These are phyloP conservation scores for Toxotes chatareus DNA, from an alignment of 2,113 vertebrate species.

Conservation along the genomic window DNA sequence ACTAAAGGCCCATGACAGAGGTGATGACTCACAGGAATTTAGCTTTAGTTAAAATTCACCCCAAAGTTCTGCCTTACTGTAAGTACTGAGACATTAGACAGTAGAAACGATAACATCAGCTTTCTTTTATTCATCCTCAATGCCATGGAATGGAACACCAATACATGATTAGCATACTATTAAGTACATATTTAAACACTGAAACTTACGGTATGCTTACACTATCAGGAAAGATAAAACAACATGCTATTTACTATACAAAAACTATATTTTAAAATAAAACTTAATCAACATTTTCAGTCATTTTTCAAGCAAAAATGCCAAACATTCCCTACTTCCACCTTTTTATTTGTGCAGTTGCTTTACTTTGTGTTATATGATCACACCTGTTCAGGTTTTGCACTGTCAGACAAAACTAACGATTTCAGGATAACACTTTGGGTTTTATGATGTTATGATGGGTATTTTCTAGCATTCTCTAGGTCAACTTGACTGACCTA, in stretches of 20 bases:
- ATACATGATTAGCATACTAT: neutral
- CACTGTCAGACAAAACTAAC: too few relatives aligned
- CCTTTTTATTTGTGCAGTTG: neutral
- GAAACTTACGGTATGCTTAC: neutral
- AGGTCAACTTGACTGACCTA: neutral
- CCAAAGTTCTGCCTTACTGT: neutral
- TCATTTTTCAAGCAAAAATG: neutral
- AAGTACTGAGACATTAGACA: neutral
- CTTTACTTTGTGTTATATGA: neutral
- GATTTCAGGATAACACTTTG: too few relatives aligned
- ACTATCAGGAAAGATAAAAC: neutral
- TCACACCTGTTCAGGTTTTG: too few relatives aligned
- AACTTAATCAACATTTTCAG: neutral
- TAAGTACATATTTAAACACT: neutral
- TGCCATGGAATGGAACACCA: neutral
- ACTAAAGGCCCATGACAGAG: slow-evolving; percentile 1
- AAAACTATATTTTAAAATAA: neutral
- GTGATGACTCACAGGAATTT: slow-evolving; percentile 20
- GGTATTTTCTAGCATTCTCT: too few relatives aligned
- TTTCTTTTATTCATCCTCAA: neutral
- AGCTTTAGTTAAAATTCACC: neutral
- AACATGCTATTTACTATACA: neutral
- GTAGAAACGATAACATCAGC: neutral
- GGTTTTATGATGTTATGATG: too few relatives aligned
- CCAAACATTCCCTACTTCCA: too few relatives aligned